phyloP scores from a whole-genome alignment of 2,888 invertebrate species.

The Euproctis similis region DNA sequence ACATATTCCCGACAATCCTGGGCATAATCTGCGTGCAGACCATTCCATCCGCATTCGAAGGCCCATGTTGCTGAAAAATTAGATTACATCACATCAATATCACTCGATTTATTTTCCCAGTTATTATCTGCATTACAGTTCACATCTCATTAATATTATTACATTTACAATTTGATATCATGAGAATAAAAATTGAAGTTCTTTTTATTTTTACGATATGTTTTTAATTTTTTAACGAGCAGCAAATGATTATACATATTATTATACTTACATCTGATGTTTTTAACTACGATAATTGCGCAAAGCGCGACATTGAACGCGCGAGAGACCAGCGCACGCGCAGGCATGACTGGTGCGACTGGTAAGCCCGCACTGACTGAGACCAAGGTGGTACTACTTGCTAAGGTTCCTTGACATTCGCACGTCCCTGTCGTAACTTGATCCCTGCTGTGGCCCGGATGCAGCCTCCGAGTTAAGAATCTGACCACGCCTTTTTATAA shows the following conservation, averaged over 20 bases:
- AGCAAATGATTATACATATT: no score
- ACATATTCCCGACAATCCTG: slow-evolving; percentile 63
- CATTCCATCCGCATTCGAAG: slow-evolving; percentile 51
- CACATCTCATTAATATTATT: no score
- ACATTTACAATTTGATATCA: no score
- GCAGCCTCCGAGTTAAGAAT: slow-evolving; percentile 67
- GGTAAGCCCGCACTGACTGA: slow-evolving; percentile 24
- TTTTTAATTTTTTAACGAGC: no score
- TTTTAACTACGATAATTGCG: slow-evolving; percentile 26
- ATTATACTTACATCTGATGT: slow-evolving; percentile 45
- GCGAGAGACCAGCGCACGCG: slow-evolving; percentile 45
- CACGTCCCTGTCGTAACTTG: slow-evolving; percentile 55
- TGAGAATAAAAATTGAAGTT: no score
- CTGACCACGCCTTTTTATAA: slow-evolving; percentile 60
- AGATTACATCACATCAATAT: slow-evolving; percentile 1
- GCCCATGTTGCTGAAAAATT: slow-evolving; percentile 41
- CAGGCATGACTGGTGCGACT: slow-evolving; percentile 65
- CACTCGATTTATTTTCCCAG: background rate
- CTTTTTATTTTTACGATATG: no score
- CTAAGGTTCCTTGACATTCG: slow-evolving; percentile 73
- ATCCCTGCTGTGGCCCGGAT: slow-evolving; percentile 69
- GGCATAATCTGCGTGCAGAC: slow-evolving; percentile 61
- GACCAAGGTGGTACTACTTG: slow-evolving; percentile 22
- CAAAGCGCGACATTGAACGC: slow-evolving; percentile 16
- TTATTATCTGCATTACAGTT: no score